Base-by-base conservation (phyloP, 1,140 invertebrate species). In the Tetramorium parvispinum region DNA sequence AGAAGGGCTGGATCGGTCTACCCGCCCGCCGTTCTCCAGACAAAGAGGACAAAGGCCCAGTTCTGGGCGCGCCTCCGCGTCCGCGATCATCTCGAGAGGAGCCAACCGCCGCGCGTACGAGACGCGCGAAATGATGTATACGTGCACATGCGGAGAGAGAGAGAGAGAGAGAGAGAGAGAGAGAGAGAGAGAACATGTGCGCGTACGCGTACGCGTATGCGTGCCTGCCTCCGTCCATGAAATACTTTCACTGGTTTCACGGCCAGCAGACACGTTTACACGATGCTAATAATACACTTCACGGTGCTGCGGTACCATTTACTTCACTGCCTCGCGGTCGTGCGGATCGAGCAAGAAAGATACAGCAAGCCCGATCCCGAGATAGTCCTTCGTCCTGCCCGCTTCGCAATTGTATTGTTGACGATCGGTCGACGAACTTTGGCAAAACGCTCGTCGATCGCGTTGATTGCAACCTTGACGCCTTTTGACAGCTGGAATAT, bases 191-290 rank as follows among this genome's bases (percentile, higher is more conserved):
- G 16, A 21, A 27, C 59, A 59, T 40, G 65, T 70, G 76, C 77
- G 77, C 46, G 66, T 87, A 75, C 51, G 40, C 32, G 49, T 75
- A 76, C 61, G 24, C 86, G 91, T 91, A 86, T 88, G 87, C 77
- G 88, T 90, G 86, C 61, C 83, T 65, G 88, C 40, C 78, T 75
- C 27, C 85, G 91, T 90, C 87, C 88, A 88, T 91, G 89, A 87
- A 93, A 93, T 93, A 95, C 94, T 95, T 95, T 95, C 94, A 94
- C 94, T 93, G 91, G 93, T 94, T 95, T 95, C 94, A 95, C 94
- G 94, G 94, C 94, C 94, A 94, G 91, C 93, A 93, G 91, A 94
- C 91, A 93, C 91, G 91, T 93, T 90, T 93, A 93, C 91, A 92
- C 93, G 93, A 93, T 92, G 91, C 93, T 94, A 94, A 93, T 93